Evolutionary conservation across 2,797 vertebrate genomes (phyloP), one percentile per base, ranked within the genome.

Genomic region (Clarias fuscus): DNA sequence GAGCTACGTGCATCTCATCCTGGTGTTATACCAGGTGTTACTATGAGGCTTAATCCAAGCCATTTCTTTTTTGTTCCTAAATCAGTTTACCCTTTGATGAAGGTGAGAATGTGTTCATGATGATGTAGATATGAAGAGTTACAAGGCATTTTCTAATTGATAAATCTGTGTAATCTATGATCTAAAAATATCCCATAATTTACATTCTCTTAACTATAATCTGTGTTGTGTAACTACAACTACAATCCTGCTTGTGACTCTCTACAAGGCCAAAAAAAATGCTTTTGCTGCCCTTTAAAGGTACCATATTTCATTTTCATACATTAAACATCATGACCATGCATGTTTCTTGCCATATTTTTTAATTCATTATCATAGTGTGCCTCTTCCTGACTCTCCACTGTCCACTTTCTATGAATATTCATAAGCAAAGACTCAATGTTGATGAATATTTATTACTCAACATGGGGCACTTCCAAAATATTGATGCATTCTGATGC

Each of bases 371-470:
- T 53, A 82, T 48, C 53, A 8, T 30, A 40, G 24, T 7, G 24
- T 82, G 62, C 37, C 79, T 65, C 17, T 64, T 48, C 37, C 7
- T 48, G 78, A 17, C 79, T 53, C 62, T 53, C 0, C 40, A 24
- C 62, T 82, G 79, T 53, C 40, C 40, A 20, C 2, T 22, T 18
- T 53, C 40, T 82, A 67, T 82, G 64, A 82, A 67, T 82, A 82
- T 82, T 82, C 62, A 82, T 82, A 30, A 82, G 79, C 1, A 53
- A 30, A 82, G 62, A 30, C 40, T 64, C 61, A 82, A 22, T 20
- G 62, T 13, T 67, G 62, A 82, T 82, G 22, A 67, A 82, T 82
- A 82, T 82, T 82, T 67, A 82, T 82, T 82, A 67, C 24, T 67
- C 30, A 64, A 67, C 24, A 53, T 82, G 40, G 62, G 62, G 8